phyloP scores from a whole-genome alignment of 2,113 vertebrate species.

The Otolemur garnettii region DNA sequence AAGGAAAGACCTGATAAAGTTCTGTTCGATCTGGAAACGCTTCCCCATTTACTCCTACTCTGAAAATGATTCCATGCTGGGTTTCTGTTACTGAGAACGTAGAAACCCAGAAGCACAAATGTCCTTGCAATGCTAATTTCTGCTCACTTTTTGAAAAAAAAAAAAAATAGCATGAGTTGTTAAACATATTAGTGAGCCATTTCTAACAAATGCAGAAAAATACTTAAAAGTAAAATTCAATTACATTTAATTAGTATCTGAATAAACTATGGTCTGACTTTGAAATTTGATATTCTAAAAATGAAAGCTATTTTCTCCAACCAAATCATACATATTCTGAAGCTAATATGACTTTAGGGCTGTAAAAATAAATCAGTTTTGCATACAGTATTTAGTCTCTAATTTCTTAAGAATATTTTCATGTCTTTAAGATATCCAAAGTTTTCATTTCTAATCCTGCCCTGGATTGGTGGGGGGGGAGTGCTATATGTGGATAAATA shows the following conservation, averaged over 20 bases:
- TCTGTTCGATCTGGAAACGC: neutral
- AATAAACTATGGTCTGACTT: conserved; percentile 6
- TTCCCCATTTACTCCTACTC: neutral
- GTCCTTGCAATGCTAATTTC: neutral
- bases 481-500: neutral
- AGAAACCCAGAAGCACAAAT: neutral
- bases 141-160: neutral
- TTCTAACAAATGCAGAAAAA: neutral
- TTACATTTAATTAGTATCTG: conserved; percentile 28
- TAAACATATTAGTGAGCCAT: neutral
- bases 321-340: conserved; percentile 38
- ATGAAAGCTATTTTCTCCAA: conserved; percentile 40
- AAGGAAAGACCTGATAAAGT: neutral
- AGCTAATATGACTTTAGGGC: conserved; percentile 29
- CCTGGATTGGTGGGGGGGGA: neutral
- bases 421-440: conserved; percentile 1
- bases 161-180: neutral
- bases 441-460: neutral
- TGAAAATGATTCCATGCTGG: neutral
- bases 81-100: neutral
- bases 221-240: conserved; percentile 57
- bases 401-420: conserved; percentile 32
- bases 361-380: conserved; percentile 40
- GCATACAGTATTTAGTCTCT: conserved; percentile 32
- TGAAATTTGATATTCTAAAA: conserved; percentile 47